phyloP scores from a whole-genome alignment of 2,888 invertebrate species.

The Marronus borbonicus region DNA sequence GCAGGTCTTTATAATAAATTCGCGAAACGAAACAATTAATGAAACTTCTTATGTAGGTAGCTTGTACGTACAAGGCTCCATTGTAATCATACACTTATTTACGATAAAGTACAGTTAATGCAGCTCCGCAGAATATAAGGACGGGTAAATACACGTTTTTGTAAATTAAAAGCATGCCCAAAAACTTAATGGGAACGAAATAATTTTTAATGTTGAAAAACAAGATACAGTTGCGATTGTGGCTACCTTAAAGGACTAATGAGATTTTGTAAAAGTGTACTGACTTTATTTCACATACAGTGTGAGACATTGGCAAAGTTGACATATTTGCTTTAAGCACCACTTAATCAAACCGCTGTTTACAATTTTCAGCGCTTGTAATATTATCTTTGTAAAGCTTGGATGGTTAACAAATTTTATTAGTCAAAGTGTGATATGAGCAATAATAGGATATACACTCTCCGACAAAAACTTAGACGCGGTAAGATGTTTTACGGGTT shows the following conservation, averaged over 20 bases:
- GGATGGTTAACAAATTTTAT: too few relatives aligned
- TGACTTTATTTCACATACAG: background rate
- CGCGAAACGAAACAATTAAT: slow-evolving; percentile 20
- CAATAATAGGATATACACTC: too few relatives aligned
- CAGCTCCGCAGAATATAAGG: background rate
- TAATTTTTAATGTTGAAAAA: background rate
- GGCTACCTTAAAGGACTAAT: background rate
- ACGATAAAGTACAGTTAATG: slow-evolving; percentile 11
- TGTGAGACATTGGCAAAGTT: background rate
- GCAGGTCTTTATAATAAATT: slow-evolving; percentile 18
- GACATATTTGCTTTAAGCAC: too few relatives aligned
- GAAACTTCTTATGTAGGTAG: slow-evolving; percentile 6
- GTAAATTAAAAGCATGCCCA: background rate
- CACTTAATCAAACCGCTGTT: too few relatives aligned
- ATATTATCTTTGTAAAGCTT: too few relatives aligned
- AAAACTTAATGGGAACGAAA: background rate
- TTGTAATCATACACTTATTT: background rate
- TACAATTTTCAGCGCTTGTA: too few relatives aligned
- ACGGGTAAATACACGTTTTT: background rate
- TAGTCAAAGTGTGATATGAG: too few relatives aligned
- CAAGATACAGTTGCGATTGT: background rate
- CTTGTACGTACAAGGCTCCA: slow-evolving; percentile 3
- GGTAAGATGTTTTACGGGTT: too few relatives aligned
- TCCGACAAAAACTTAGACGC: too few relatives aligned
- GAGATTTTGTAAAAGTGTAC: background rate